phyloP scores from a whole-genome alignment of 2,888 invertebrate genomes.

The Germaria angustata region DNA sequence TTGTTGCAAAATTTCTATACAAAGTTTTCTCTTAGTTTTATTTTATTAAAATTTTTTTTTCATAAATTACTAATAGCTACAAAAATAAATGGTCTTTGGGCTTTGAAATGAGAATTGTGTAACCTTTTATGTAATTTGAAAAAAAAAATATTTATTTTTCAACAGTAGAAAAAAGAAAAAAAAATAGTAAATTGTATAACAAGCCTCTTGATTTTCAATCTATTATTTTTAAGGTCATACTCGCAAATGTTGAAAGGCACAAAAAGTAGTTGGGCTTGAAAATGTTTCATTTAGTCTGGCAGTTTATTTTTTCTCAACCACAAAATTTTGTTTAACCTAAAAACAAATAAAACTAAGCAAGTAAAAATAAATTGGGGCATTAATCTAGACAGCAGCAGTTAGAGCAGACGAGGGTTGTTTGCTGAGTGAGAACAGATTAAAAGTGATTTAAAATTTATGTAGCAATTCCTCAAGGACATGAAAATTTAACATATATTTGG shows the following conservation, averaged over 20 bases:
- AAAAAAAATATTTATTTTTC: not conserved
- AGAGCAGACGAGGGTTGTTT: not conserved
- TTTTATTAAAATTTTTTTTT: not conserved
- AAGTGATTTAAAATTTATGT: not conserved
- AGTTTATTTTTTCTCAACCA: slow-evolving; percentile 4
- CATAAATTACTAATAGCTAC: not conserved
- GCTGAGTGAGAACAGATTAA: not conserved
- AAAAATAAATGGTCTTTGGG: slow-evolving; percentile 25
- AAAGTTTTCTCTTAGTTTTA: not conserved
- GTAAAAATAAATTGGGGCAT: slow-evolving; percentile 7
- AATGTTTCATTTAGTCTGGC: not conserved
- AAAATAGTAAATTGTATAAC: not conserved
- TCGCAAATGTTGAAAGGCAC: not conserved
- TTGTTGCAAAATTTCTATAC: not conserved
- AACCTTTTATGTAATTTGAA: not conserved
- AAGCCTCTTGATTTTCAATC: not conserved
- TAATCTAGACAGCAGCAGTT: slow-evolving; percentile 13
- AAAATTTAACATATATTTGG: too few relatives aligned
- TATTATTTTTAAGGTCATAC: slow-evolving; percentile 15
- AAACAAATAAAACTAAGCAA: not conserved
- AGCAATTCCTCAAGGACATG: too few relatives aligned
- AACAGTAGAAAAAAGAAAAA: not conserved
- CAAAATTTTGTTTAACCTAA: slow-evolving; percentile 8
- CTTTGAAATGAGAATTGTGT: not conserved
- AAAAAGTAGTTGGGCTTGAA: not conserved